Percentiles rank a stretch among this genome's conserved stretches.
These are phyloP conservation scores for Holacanthella duospinosa DNA, from an alignment of 2,888 invertebrate genomes.

Conservation along the genomic window DNA sequence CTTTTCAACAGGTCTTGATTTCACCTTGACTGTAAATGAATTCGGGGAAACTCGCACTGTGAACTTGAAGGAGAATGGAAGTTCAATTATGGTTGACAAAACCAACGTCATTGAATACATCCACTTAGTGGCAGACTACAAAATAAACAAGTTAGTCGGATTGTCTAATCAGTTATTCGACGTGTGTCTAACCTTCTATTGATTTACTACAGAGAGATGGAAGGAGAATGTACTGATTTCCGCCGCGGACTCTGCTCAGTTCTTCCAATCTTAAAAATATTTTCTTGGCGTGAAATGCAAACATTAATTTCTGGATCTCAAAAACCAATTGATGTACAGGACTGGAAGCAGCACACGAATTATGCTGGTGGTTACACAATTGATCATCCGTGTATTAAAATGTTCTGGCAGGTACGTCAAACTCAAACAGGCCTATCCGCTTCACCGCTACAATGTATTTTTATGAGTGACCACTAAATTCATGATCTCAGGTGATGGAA, in stretches of 20 bases:
- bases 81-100: slow-evolving; percentile 78
- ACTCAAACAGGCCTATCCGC: too few species aligned
- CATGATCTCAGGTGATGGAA: slow-evolving; percentile 57
- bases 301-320: slow-evolving; percentile 93
- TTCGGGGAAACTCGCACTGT: slow-evolving; percentile 78
- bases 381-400: slow-evolving; percentile 70
- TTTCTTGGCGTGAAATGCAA: slow-evolving; percentile 86
- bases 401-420: slow-evolving; percentile 63
- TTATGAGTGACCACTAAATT: too few species aligned
- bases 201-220: slow-evolving; percentile 29
- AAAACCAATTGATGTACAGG: slow-evolving; percentile 83
- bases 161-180: slow-evolving; percentile 24
- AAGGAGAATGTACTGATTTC: slow-evolving; percentile 28
- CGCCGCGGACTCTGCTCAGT: slow-evolving; percentile 62
- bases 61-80: slow-evolving; percentile 82
- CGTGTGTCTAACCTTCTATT: slow-evolving; percentile 9
- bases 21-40: slow-evolving; percentile 80
- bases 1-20: slow-evolving; percentile 57
- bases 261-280: slow-evolving; percentile 79
- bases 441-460: too few species aligned
- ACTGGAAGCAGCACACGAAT: slow-evolving; percentile 73
- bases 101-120: slow-evolving; percentile 93
- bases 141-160: slow-evolving; percentile 73
- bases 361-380: slow-evolving; percentile 78
- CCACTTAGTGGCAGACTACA: slow-evolving; percentile 89